Base-by-base conservation (phyloP, 37 sponge, comb jelly and placozoan genomes). In the Cliona cf. orientalis region DNA sequence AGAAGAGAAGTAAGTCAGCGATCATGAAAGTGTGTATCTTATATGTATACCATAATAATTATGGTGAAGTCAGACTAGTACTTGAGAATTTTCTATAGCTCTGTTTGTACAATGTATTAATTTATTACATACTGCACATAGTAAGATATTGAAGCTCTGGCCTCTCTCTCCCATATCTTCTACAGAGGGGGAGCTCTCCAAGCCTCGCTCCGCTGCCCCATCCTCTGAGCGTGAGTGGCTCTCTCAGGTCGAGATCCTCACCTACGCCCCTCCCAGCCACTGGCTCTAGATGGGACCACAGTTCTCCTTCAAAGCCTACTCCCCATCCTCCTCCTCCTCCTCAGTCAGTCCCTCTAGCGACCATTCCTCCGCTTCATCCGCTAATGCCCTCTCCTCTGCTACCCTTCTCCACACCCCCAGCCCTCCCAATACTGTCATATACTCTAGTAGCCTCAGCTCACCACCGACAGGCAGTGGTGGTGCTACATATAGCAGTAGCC, bases 271-370 rank as follows among this genome's bases (percentile, higher is more conserved):
- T 26, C 98, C 98, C 5, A 87, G 84, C 65, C 58, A 96, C 11
- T 67, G 98, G 2, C 90, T 98, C 5, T 98, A 96, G 98, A 98
- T 98, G 98, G 98, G 98, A 56, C 98, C 98, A 4, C 98, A 98
- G 92, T 98, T 98, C 88, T 80, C 77, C 23, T 95, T 94, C 81
- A 95, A 93, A 66, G 53, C 84, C 35, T 83, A 83, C 84, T 46
- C 83, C 1, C 45, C 40, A 3, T 6, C 66, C 19, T 39, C 78
- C 0, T 67, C 36, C 36, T 25, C 56, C 75, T n/a, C n/a, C n/a
- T n/a, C n/a, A n/a, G n/a, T n/a, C n/a, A n/a, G n/a, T n/a, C n/a
- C n/a, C n/a, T n/a, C n/a, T n/a, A n/a, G n/a, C n/a, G n/a, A n/a
- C n/a, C n/a, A n/a, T n/a, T 37, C 25, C 29, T 4, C 44, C 33